phyloP scores from a whole-genome alignment of 1,140 invertebrate species.

The Drosophila gunungcola region DNA sequence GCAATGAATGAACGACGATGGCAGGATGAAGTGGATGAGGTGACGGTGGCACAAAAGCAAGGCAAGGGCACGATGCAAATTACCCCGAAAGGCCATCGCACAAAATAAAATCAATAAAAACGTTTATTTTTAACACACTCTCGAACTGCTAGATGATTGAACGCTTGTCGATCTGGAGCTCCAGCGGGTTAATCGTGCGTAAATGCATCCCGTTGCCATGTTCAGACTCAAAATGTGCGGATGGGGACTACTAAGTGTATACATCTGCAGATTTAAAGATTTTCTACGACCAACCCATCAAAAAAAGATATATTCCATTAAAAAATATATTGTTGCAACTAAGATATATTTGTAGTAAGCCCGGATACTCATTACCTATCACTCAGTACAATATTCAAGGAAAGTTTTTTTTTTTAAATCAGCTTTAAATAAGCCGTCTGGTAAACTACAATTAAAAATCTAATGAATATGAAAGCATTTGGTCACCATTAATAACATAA shows the following conservation, averaged over 20 bases:
- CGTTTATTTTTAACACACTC: constrained; percentile 42
- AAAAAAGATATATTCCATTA: too few relatives aligned
- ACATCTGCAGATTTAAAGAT: not conserved
- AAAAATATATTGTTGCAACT: too few relatives aligned
- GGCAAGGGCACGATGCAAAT: constrained; percentile 46
- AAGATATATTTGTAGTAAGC: too few relatives aligned
- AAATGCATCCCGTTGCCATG: constrained; percentile 27
- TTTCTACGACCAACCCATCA: too few relatives aligned
- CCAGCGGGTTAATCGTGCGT: constrained; percentile 33
- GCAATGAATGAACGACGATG: constrained; percentile 25
- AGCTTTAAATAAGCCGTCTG: too few relatives aligned
- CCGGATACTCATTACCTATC: too few relatives aligned
- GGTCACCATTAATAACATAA: too few relatives aligned
- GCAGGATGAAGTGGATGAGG: not conserved
- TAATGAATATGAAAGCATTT: too few relatives aligned
- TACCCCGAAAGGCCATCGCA: constrained; percentile 43
- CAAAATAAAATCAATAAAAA: constrained; percentile 42
- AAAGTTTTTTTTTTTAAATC: too few relatives aligned
- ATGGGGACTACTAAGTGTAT: not conserved
- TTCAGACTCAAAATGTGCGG: constrained; percentile 6
- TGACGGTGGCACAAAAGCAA: constrained; percentile 18
- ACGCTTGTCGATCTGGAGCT: constrained; percentile 6
- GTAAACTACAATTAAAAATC: too few relatives aligned
- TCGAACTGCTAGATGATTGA: constrained; percentile 22
- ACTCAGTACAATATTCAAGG: too few relatives aligned